These are phyloP conservation scores for Menidia menidia DNA, from an alignment of 2,797 vertebrate species.

Conservation along the genomic window DNA sequence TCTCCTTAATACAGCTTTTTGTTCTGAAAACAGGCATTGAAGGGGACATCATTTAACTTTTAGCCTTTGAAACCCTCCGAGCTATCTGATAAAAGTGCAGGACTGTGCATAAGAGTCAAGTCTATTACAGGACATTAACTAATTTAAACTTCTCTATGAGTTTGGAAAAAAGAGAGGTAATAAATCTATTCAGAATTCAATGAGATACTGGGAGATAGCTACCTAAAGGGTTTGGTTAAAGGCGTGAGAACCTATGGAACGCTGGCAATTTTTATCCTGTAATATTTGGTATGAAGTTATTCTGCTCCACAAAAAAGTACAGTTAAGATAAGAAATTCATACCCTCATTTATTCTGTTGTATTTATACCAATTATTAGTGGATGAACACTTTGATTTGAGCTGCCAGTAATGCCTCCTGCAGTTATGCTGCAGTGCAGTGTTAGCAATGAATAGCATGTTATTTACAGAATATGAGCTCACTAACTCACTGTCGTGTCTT, in stretches of 20 bases:
- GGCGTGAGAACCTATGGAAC: neutral
- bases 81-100: neutral
- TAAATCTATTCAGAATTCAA: neutral
- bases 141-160: neutral
- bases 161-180: neutral
- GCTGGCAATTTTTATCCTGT: neutral
- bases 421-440: constrained; percentile 13
- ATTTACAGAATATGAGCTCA: constrained; percentile 44
- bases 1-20: neutral
- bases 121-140: neutral
- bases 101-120: neutral
- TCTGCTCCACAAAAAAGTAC: neutral
- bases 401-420: neutral
- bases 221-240: neutral
- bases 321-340: neutral
- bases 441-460: constrained; percentile 12
- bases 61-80: neutral
- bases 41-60: neutral
- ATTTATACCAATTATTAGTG: neutral
- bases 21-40: neutral
- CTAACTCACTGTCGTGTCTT: constrained; percentile 10
- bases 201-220: too few species aligned
- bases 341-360: neutral
- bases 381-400: neutral
- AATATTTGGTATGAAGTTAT: neutral